Conservation (phyloP, 2,113 vertebrate species). For the Lepidothrix coronata region DNA sequence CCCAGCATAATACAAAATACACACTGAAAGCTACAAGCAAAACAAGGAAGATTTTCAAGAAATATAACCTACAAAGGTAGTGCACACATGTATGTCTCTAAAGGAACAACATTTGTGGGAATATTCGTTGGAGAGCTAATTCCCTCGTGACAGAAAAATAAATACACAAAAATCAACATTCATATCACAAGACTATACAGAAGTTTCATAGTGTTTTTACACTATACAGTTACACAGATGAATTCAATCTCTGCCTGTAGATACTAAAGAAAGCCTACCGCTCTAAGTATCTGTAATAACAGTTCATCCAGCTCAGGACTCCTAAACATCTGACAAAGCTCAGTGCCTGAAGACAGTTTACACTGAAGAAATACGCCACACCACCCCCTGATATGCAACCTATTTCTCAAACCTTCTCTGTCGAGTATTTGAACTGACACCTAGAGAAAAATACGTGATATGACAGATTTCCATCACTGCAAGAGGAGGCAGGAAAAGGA, state of each 20-base stretch:
- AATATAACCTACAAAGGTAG: not conserved
- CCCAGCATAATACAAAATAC: not conserved
- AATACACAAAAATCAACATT: not conserved
- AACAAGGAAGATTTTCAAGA: not conserved
- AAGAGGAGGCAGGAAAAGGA: too few relatives aligned
- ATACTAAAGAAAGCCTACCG: not conserved
- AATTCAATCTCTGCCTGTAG: not conserved
- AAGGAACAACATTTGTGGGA: not conserved
- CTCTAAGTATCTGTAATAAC: accelerated
- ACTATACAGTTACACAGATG: accelerated
- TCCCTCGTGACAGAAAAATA: not conserved
- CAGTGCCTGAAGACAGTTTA: not conserved
- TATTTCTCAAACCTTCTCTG: not conserved
- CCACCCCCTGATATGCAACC: accelerated
- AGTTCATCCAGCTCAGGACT: not conserved
- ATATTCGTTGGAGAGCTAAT: not conserved
- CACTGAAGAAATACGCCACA: not conserved
- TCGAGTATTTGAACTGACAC: not conserved
- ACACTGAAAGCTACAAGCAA: not conserved
- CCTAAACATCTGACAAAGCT: not conserved
- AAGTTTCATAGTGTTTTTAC: not conserved
- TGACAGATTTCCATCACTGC: accelerated
- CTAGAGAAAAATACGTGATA: accelerated
- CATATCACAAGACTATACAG: not conserved
- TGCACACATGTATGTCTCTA: accelerated